A percentile compares a stretch with the other conserved stretches of the same genome.
These are phyloP conservation scores for Beris morrisii DNA, from an alignment of 2,888 invertebrate species.

Conservation along the genomic window DNA sequence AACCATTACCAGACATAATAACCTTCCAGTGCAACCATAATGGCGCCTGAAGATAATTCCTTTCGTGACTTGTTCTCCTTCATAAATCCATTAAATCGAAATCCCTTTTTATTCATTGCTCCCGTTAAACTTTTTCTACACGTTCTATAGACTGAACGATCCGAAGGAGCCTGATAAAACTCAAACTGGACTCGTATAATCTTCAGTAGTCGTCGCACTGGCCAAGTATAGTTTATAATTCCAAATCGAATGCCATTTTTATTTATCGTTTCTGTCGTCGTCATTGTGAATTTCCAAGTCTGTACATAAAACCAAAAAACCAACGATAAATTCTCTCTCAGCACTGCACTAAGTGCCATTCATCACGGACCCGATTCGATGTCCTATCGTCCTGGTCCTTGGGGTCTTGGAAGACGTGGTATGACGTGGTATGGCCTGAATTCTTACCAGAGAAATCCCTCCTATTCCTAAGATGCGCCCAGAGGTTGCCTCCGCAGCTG, in stretches of 20 bases:
- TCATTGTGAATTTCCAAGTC: not conserved
- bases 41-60: too few species aligned
- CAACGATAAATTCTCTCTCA: too few species aligned
- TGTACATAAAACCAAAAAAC: too few species aligned
- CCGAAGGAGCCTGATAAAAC: not conserved
- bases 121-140: not conserved
- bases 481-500: not conserved
- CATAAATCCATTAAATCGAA: too few species aligned
- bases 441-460: not conserved
- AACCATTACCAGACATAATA: too few species aligned
- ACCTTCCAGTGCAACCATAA: too few species aligned
- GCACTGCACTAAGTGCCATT: too few species aligned
- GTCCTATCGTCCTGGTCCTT: too few species aligned
- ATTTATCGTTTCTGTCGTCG: constrained; percentile 3
- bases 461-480: not conserved
- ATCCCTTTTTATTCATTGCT: not conserved
- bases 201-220: constrained; percentile 1
- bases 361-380: too few species aligned
- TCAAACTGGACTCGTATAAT: not conserved
- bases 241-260: constrained; percentile 16
- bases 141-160: not conserved
- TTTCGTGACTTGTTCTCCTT: too few species aligned
- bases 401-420: too few species aligned
- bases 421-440: not conserved
- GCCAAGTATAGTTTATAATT: constrained; percentile 7